A percentile compares a stretch with the other conserved stretches of the same genome.
These are phyloP conservation scores for Lycophotia porphyrea DNA, from an alignment of 2,888 invertebrate species.

Conservation along the genomic window DNA sequence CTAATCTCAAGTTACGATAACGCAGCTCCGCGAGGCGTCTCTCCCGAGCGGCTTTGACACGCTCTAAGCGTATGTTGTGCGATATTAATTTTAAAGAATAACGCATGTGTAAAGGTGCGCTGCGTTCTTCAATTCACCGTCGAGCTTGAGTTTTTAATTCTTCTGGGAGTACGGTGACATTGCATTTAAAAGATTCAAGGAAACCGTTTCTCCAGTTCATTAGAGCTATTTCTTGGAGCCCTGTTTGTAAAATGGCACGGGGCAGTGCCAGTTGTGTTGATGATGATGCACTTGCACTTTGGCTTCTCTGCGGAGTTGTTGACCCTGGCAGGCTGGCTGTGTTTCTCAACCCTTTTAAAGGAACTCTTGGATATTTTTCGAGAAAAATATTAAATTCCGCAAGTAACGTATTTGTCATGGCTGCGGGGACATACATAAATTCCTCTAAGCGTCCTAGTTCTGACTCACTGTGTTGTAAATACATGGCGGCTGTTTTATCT, in stretches of 20 bases:
- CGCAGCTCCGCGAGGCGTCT: slow-evolving; percentile 76
- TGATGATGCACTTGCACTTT: slow-evolving; percentile 20
- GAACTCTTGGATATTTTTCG: slow-evolving; percentile 76
- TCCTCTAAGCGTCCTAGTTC: slow-evolving; percentile 81
- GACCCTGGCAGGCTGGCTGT: slow-evolving; percentile 35
- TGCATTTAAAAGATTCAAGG: slow-evolving; percentile 80
- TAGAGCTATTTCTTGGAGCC: slow-evolving; percentile 77
- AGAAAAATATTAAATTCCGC: slow-evolving; percentile 81
- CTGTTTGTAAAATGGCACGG: slow-evolving; percentile 78
- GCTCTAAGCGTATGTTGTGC: slow-evolving; percentile 79
- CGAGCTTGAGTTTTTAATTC: slow-evolving; percentile 77
- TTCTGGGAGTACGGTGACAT: slow-evolving; percentile 75
- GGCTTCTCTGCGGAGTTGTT: slow-evolving; percentile 63
- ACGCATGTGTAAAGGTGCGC: slow-evolving; percentile 76
- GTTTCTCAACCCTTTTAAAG: slow-evolving; percentile 31
- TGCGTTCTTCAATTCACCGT: slow-evolving; percentile 80
- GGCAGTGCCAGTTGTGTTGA: slow-evolving; percentile 65
- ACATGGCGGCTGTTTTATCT: slow-evolving; percentile 74
- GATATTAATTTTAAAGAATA: slow-evolving; percentile 80
- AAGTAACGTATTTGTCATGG: slow-evolving; percentile 76
- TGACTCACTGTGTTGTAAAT: slow-evolving; percentile 75
- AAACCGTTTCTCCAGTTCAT: slow-evolving; percentile 83
- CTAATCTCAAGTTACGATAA: slow-evolving; percentile 78
- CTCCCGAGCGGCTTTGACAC: slow-evolving; percentile 76
- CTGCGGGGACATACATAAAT: slow-evolving; percentile 75